These are phyloP conservation scores for Onychorhynchus coronatus DNA, from an alignment of 2,113 vertebrate species.

Conservation along the genomic window DNA sequence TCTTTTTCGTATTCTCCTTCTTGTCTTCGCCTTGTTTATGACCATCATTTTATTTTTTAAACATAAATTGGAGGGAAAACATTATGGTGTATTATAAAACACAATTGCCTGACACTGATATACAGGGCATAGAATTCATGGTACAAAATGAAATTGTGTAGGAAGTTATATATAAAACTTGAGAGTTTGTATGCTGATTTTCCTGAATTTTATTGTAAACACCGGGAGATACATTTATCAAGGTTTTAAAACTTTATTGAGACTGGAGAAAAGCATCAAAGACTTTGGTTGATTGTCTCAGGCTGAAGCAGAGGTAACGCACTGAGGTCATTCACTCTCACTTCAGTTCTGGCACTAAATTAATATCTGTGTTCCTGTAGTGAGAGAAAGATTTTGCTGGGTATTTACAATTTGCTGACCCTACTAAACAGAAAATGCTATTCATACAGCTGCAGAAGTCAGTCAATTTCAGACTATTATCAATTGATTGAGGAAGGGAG, in stretches of 20 bases:
- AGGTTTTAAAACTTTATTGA: background rate
- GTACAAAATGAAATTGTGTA: background rate
- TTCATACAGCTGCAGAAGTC: background rate
- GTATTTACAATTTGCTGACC: constrained; percentile 4
- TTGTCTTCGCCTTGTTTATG: background rate
- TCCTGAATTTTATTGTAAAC: background rate
- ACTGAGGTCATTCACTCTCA: background rate
- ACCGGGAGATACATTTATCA: background rate
- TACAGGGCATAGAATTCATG: background rate
- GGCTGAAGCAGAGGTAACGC: background rate
- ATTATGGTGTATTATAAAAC: background rate
- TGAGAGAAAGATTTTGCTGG: background rate
- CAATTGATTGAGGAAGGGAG: background rate
- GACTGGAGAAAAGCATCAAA: background rate
- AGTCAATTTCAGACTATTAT: constrained; percentile 9
- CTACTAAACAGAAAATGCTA: background rate
- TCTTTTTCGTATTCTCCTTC: background rate
- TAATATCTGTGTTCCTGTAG: background rate
- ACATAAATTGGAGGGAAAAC: background rate
- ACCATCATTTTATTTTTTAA: background rate
- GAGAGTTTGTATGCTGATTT: background rate
- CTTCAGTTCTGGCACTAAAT: background rate
- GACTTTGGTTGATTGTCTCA: background rate
- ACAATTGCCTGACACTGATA: background rate
- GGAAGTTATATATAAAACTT: background rate